Evolutionary conservation across 2,113 vertebrate genomes (phyloP).

Genomic region (Eubucco bourcierii): DNA sequence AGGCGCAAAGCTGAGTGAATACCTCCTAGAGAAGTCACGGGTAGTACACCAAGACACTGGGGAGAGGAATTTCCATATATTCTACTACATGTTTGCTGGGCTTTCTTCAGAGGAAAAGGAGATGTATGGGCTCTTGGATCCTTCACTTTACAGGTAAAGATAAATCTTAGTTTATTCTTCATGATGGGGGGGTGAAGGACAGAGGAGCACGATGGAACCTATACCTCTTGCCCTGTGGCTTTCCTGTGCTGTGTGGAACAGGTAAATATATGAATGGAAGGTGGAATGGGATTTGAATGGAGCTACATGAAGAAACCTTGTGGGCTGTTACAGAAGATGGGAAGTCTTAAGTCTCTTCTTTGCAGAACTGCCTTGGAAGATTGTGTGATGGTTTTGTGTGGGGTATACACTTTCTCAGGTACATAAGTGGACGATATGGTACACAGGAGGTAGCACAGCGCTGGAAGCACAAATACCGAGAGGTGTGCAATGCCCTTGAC

Average conservation of each 20-base stretch:
- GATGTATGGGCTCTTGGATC: constrained; percentile 76
- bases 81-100: constrained; percentile 82
- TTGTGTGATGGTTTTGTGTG: neutral
- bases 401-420: constrained; percentile 65
- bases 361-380: neutral
- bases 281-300: neutral
- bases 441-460: constrained; percentile 40
- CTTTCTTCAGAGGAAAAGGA: constrained; percentile 74
- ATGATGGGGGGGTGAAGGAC: neutral
- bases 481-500: constrained; percentile 79
- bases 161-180: neutral
- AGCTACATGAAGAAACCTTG: neutral
- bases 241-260: neutral
- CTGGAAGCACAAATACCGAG: constrained; percentile 74
- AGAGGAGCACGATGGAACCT: neutral
- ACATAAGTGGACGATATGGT: constrained; percentile 70
- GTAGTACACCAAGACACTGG: constrained; percentile 78
- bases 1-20: constrained; percentile 81
- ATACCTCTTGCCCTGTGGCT: neutral
- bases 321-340: neutral
- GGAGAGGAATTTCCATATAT: constrained; percentile 82
- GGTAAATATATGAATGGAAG: neutral
- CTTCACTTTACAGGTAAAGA: constrained; percentile 76
- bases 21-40: constrained; percentile 81
- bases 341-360: neutral